Evolutionary conservation across 2,113 vertebrate species (phyloP), one percentile per base, ranked within the genome.

Genomic region (Zootoca vivipara): DNA sequence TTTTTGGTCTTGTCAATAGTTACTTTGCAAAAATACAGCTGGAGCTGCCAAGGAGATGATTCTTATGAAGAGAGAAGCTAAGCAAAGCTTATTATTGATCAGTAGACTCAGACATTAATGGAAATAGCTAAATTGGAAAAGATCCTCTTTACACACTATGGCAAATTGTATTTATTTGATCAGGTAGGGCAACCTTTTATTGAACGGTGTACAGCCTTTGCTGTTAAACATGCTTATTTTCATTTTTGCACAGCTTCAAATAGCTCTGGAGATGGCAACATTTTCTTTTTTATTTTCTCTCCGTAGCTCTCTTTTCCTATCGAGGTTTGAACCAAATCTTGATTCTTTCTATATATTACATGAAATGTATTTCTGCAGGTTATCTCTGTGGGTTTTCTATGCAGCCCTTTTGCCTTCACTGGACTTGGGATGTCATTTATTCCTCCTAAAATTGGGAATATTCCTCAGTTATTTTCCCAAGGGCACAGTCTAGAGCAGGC

Each of bases 81-180:
- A 94, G 78, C 3, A 0, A 94, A 94, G 91, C 89, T 90, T 95
- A 86, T 90, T 95, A 96, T 96, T 95, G 95, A 96, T 96, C 93
- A 95, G 90, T 62, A 83, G 94, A 77, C 90, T 95, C 87, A 91
- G 94, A 95, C 93, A 94, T 96, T 96, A 95, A 95, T 95, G 94
- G 92, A 95, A 95, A 95, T 95, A 92, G 92, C 95, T 95, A 94
- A 94, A 95, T 95, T 96, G 94, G 94, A 95, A 95, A 94, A 92
- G 95, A 96, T 94, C 90, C 85, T 93, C 94, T 95, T 95, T 95
- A 95, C 90, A 92, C 62, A 87, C 82, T 85, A 87, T 94, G 87
- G 94, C 95, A 96, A 95, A 95, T 93, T 93, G 89, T 95, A 95
- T 94, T 93, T 95, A 74, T 95, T 95, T 94, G 94, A 95, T 91